Evolutionary conservation across 2,888 invertebrate species (phyloP).

Genomic region (Notodonta dromedarius): DNA sequence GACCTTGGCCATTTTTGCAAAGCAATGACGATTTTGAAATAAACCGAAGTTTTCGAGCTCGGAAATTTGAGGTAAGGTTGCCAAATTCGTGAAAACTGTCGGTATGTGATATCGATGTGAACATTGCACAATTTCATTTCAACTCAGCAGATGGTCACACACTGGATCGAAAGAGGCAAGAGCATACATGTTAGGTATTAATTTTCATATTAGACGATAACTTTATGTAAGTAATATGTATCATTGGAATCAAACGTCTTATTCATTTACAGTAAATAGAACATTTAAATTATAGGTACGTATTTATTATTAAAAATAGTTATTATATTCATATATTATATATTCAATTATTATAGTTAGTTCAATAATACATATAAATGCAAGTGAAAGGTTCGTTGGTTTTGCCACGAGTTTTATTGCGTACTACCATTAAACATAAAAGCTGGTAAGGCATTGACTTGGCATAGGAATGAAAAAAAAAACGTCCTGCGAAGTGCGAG

Average conservation of each 20-base stretch:
- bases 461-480: conserved; percentile 66
- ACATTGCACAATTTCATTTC: not conserved
- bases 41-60: conserved; percentile 19
- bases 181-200: too few species aligned
- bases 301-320: too few species aligned
- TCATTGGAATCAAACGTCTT: too few species aligned
- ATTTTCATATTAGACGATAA: too few species aligned
- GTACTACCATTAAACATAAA: conserved; percentile 67
- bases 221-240: too few species aligned
- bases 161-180: too few species aligned
- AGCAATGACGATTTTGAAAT: conserved; percentile 32
- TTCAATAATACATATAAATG: conserved; percentile 16
- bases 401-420: conserved; percentile 57
- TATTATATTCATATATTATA: too few species aligned
- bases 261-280: too few species aligned
- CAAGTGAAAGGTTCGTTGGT: conserved; percentile 70
- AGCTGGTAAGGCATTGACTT: conserved; percentile 76
- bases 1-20: conserved; percentile 45
- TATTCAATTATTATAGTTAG: too few species aligned
- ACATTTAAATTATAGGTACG: too few species aligned
- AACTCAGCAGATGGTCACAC: not conserved
- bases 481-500: conserved; percentile 59
- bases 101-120: not conserved
- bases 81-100: conserved; percentile 7
- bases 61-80: conserved; percentile 7